Evolutionary conservation across 2,888 invertebrate genomes (phyloP), one percentile per base, ranked within the genome.

Genomic region (Parnassius glacialis): DNA sequence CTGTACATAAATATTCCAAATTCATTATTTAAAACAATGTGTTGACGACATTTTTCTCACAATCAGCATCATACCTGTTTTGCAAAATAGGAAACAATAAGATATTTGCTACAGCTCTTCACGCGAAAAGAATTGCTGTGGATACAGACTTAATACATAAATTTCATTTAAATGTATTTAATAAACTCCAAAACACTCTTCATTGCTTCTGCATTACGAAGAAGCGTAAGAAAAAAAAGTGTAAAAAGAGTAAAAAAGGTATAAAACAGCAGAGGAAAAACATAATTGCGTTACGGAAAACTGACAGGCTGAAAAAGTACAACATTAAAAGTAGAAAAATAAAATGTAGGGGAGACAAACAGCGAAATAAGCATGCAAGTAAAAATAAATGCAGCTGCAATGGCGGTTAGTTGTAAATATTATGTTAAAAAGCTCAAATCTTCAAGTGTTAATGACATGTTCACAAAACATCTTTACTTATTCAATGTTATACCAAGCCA

Each of bases 141-240:
- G 90, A 81, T 80, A 83, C 42, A 55, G 52, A 58, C 53, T 44
- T 52, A 57, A 16, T 51, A 25, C 55, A 41, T 58, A 56, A 61
- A 54, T 64, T 52, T 53, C 52, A 59, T 62, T 64, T 44, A 51
- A 61, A 50, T 52, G 48, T 50, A 20, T 44, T 9, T 16, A 45
- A 44, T 48, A 45, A 57, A 41, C 53, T 57, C 13, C 20, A 59
- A 62, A 62, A 65, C 57, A 65, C 54, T 63, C 67, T 75, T 80
- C 89, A 90, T 91, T 90, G 90, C 90, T 88, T 87, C 90, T 90
- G 90, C 90, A 90, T 85, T 71, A 69, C 73, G 70, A 84, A 82
- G 84, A 85, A 87, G 85, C 86, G 75, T 60, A 69, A 71, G 67
- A 64, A 64, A 62, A 65, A 66, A 64, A 56, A n/a, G n/a, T n/a